These are phyloP conservation scores for Pelodytes ibericus DNA, from an alignment of 2,797 vertebrate genomes.

Conservation along the genomic window DNA sequence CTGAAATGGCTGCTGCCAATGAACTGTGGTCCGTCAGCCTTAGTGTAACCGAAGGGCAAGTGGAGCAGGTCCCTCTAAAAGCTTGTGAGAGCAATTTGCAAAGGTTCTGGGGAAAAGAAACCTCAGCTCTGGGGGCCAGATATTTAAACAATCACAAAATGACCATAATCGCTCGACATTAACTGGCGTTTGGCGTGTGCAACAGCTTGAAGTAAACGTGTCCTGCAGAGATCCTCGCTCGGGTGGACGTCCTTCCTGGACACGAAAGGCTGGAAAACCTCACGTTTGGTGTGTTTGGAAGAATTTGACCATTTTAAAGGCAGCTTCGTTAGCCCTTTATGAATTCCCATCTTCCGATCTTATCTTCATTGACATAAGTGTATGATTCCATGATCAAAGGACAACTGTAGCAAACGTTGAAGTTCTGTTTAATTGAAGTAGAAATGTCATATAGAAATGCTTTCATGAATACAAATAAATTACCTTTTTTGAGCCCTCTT, in stretches of 20 bases:
- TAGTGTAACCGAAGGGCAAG: conserved; percentile 64
- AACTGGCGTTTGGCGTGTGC: conserved; percentile 66
- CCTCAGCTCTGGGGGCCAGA: conserved; percentile 69
- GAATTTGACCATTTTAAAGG: too few relatives aligned
- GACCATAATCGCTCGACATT: conserved; percentile 70
- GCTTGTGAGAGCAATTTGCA: conserved; percentile 71
- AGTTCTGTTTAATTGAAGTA: too few relatives aligned
- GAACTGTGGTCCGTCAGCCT: conserved; percentile 73
- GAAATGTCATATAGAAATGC: too few relatives aligned
- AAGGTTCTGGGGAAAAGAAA: conserved; percentile 71
- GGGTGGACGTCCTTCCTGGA: too few relatives aligned
- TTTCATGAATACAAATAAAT: too few relatives aligned
- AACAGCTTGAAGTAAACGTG: conserved; percentile 75
- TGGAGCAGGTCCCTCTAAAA: conserved; percentile 68
- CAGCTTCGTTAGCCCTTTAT: too few relatives aligned
- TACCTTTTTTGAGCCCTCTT: too few relatives aligned
- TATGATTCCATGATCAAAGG: too few relatives aligned
- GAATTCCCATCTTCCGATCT: too few relatives aligned
- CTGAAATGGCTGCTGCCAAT: conserved; percentile 78
- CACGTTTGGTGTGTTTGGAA: too few relatives aligned
- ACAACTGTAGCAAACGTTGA: too few relatives aligned
- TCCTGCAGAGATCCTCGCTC: conserved; percentile 66
- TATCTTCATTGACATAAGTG: too few relatives aligned
- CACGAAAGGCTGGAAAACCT: neutral
- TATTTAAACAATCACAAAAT: conserved; percentile 78